Percentiles rank a stretch among this genome's conserved stretches.
Conservation (phyloP, 2,888 invertebrate genomes). For the Sericinus montela region DNA sequence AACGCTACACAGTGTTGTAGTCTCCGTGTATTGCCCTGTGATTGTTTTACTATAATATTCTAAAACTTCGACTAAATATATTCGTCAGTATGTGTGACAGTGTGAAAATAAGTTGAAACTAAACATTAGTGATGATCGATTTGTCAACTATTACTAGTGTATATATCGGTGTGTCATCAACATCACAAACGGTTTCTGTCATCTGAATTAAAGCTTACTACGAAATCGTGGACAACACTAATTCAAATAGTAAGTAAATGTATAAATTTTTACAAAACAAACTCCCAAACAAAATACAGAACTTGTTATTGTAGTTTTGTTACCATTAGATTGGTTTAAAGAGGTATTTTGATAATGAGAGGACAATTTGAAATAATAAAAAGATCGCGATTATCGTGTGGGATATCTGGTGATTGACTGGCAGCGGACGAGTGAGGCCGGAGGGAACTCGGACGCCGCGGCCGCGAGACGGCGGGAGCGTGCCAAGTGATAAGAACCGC, state of each 20-base stretch:
- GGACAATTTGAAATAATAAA: neutral
- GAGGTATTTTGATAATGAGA: neutral
- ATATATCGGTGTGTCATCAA: conserved; percentile 57
- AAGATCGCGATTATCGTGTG: conserved; percentile 22
- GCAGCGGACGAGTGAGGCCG: conserved; percentile 50
- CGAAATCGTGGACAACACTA: conserved; percentile 71
- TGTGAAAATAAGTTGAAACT: conserved; percentile 49
- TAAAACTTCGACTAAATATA: conserved; percentile 50
- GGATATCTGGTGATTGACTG: conserved; percentile 50
- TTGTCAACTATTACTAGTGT: conserved; percentile 42
- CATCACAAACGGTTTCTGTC: conserved; percentile 59
- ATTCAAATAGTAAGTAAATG: conserved; percentile 72
- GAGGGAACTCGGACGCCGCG: conserved; percentile 48
- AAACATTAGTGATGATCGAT: conserved; percentile 52
- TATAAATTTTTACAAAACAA: conserved; percentile 1
- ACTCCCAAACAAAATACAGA: neutral
- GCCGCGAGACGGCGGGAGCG: conserved; percentile 73
- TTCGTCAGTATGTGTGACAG: conserved; percentile 58
- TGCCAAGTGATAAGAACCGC: conserved; percentile 79
- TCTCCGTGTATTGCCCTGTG: conserved; percentile 68
- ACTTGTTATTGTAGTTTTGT: neutral
- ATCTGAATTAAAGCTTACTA: conserved; percentile 52
- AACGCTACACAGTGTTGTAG: conserved; percentile 58
- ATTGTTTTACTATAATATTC: conserved; percentile 69
- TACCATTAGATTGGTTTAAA: neutral